phyloP scores from a whole-genome alignment of 2,888 invertebrate species.

The Electrophaes corylata region DNA sequence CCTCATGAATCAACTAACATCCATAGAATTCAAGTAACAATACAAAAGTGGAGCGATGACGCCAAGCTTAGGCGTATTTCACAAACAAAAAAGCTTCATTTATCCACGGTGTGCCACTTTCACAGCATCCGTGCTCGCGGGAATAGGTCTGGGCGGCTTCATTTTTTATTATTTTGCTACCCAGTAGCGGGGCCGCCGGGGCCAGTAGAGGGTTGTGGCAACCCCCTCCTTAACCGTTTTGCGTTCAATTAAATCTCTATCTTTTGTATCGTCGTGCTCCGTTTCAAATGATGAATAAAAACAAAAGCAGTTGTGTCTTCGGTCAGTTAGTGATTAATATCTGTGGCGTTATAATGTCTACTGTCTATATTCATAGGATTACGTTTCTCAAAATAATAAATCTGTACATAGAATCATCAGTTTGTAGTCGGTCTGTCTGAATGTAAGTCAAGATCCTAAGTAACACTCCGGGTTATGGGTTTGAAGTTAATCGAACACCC shows the following conservation, averaged over 20 bases:
- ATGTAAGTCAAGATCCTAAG: no score
- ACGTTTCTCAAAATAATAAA: no score
- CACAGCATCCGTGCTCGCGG: conserved; percentile 81
- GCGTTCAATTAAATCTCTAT: conserved; percentile 82
- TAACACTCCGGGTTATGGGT: no score
- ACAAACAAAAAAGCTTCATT: conserved; percentile 82
- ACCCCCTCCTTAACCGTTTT: conserved; percentile 62
- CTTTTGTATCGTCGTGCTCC: conserved; percentile 74
- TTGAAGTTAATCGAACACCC: no score
- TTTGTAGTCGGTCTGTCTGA: no score
- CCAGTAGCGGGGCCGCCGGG: conserved; percentile 49
- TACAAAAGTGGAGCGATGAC: conserved; percentile 75
- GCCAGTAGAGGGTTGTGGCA: conserved; percentile 59
- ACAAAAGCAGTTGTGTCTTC: conserved; percentile 57
- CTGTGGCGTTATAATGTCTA: no score
- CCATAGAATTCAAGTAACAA: conserved; percentile 77
- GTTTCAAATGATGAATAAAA: conserved; percentile 78
- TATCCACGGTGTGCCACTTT: conserved; percentile 83
- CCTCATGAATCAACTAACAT: conserved; percentile 74
- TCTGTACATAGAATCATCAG: no score
- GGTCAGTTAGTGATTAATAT: not conserved
- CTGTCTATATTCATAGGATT: no score
- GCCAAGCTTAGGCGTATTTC: conserved; percentile 77
- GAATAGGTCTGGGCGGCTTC: conserved; percentile 68
- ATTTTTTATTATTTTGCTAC: conserved; percentile 77